phyloP scores from a whole-genome alignment of 2,888 invertebrate species.

The Heliconius charithonia region DNA sequence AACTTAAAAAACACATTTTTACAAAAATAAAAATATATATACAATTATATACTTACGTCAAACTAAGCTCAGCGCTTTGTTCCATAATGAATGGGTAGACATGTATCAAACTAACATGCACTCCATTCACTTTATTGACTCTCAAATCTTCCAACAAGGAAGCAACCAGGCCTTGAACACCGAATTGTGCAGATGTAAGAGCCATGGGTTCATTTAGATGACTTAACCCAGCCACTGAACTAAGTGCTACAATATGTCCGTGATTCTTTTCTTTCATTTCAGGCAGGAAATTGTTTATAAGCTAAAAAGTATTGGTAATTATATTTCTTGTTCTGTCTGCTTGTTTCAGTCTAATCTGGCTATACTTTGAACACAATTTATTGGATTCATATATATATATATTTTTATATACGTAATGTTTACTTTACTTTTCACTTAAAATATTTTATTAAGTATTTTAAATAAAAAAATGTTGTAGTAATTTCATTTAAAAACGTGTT shows the following conservation, averaged over 20 bases:
- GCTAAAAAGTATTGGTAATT: slow-evolving; percentile 62
- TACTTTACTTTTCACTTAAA: too few species aligned
- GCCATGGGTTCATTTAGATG: slow-evolving; percentile 84
- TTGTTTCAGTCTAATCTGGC: too few species aligned
- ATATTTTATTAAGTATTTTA: too few species aligned
- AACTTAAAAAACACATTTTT: not conserved
- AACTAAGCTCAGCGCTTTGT: slow-evolving; percentile 80
- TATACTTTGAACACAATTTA: too few species aligned
- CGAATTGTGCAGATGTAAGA: slow-evolving; percentile 86
- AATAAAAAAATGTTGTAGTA: too few species aligned
- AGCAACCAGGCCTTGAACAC: slow-evolving; percentile 86
- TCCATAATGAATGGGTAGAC: slow-evolving; percentile 86
- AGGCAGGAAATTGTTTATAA: slow-evolving; percentile 84
- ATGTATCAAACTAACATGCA: slow-evolving; percentile 84
- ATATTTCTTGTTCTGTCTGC: not conserved
- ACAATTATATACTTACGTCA: slow-evolving; percentile 68
- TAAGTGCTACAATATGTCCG: slow-evolving; percentile 85
- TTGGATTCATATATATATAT: too few species aligned
- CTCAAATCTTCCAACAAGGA: slow-evolving; percentile 85
- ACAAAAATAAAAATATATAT: not conserved
- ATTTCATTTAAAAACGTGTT: too few species aligned
- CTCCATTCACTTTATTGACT: slow-evolving; percentile 80
- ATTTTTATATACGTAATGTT: too few species aligned
- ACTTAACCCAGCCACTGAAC: slow-evolving; percentile 85
- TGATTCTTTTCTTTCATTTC: slow-evolving; percentile 83